A percentile compares a stretch with the other conserved stretches of the same genome.
phyloP scores from a whole-genome alignment of 2,113 vertebrate genomes.

The Pachyramphus minor region DNA sequence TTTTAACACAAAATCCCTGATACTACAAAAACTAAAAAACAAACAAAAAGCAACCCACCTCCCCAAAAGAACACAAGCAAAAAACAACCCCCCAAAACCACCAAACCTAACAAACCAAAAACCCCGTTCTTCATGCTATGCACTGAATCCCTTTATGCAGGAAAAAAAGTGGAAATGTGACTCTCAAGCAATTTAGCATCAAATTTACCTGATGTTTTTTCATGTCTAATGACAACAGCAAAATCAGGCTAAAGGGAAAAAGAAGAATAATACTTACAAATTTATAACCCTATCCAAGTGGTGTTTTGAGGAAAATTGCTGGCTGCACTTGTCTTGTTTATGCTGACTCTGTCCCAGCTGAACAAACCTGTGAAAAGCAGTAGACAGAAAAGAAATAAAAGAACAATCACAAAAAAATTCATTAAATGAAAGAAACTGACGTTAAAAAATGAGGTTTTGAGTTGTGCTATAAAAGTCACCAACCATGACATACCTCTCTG shows the following conservation, averaged over 20 bases:
- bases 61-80: background rate
- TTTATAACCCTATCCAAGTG: constrained; percentile 79
- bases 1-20: background rate
- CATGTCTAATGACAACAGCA: background rate
- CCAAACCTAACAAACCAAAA: background rate
- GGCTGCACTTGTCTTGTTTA: constrained; percentile 78
- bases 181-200: background rate
- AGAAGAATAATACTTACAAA: constrained; percentile 80
- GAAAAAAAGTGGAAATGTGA: background rate
- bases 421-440: background rate
- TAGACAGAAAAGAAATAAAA: background rate
- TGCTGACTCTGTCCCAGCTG: constrained; percentile 89
- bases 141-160: background rate
- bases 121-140: background rate
- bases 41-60: background rate
- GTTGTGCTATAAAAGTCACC: background rate
- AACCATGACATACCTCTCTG: background rate
- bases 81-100: fast-evolving
- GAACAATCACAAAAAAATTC: background rate
- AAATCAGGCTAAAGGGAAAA: background rate
- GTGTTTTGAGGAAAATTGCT: constrained; percentile 66
- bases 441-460: background rate
- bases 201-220: background rate
- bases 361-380: constrained; percentile 82
- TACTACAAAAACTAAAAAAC: background rate